phyloP scores from a whole-genome alignment of 2,888 invertebrate species.

The Lochmaea capreae region DNA sequence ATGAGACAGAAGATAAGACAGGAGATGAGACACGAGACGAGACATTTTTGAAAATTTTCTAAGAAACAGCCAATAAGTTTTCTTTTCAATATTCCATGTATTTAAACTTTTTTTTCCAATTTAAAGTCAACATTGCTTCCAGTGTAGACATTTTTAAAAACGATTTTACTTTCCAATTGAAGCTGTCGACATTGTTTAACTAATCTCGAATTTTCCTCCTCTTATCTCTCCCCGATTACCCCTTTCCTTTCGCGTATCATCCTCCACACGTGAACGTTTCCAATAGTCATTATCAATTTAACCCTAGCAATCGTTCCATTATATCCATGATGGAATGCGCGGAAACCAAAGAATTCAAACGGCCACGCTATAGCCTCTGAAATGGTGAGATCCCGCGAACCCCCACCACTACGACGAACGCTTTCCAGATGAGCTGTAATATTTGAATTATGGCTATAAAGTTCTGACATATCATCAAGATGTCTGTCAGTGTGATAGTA shows the following conservation, averaged over 20 bases:
- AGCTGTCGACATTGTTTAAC: slow-evolving; percentile 10
- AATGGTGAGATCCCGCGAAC: slow-evolving; percentile 37
- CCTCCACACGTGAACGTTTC: slow-evolving; percentile 30
- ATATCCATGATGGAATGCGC: slow-evolving; percentile 41
- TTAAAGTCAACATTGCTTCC: neutral
- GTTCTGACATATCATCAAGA: slow-evolving; percentile 59
- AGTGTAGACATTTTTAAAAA: neutral
- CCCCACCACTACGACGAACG: slow-evolving; percentile 41
- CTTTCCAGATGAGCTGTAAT: slow-evolving; percentile 51
- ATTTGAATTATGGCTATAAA: slow-evolving; percentile 59
- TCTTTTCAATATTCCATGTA: too few species aligned
- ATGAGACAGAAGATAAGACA: too few species aligned
- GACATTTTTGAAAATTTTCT: too few species aligned
- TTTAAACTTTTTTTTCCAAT: too few species aligned
- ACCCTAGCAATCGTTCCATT: slow-evolving; percentile 45
- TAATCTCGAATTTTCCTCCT: slow-evolving; percentile 16
- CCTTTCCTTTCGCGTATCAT: neutral
- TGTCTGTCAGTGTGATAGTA: slow-evolving; percentile 55
- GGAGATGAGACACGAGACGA: too few species aligned
- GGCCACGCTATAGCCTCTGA: slow-evolving; percentile 31
- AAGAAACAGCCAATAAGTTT: too few species aligned
- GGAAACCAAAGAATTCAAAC: slow-evolving; percentile 47
- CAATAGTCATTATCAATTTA: slow-evolving; percentile 44
- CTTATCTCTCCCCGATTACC: neutral
- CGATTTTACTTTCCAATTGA: neutral